A percentile compares a stretch with the other conserved stretches of the same genome.
These are phyloP conservation scores for Caenorhabditis briggsae DNA, from an alignment of 1,140 invertebrate genomes.

Conservation along the genomic window DNA sequence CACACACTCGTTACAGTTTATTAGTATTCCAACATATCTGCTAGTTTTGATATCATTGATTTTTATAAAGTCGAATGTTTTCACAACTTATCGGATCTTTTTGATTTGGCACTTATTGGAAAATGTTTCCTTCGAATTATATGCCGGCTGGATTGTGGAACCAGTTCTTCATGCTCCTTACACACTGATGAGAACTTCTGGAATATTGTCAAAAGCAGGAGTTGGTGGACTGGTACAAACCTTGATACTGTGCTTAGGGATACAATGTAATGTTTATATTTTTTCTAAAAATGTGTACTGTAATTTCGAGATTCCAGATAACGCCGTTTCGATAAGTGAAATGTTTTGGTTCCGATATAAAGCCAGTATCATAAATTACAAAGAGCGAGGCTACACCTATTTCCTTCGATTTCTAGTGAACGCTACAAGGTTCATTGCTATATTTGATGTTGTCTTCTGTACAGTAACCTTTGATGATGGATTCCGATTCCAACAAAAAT, in stretches of 20 bases:
- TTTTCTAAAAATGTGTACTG: neutral
- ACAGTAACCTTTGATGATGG: neutral
- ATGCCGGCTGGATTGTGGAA: neutral
- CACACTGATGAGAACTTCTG: neutral
- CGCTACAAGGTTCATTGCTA: neutral
- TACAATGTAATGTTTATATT: neutral
- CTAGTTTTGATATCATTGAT: neutral
- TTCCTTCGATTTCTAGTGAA: neutral
- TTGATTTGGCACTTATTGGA: conserved; percentile 1
- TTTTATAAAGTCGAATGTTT: conserved; percentile 21
- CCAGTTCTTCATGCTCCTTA: conserved; percentile 11
- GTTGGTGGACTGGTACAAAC: neutral
- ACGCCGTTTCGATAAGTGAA: neutral
- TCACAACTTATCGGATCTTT: conserved; percentile 23
- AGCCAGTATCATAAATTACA: conserved; percentile 10
- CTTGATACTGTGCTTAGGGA: neutral
- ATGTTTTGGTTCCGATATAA: conserved; percentile 28
- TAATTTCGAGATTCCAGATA: neutral
- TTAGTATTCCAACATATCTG: neutral
- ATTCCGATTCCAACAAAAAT: neutral
- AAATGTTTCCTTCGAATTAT: neutral
- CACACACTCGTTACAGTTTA: neutral
- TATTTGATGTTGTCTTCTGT: neutral
- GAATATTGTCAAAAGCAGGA: neutral
- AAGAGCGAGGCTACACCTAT: neutral